phyloP scores from a whole-genome alignment of 2,888 invertebrate species.

The Drosophila sordidula region DNA sequence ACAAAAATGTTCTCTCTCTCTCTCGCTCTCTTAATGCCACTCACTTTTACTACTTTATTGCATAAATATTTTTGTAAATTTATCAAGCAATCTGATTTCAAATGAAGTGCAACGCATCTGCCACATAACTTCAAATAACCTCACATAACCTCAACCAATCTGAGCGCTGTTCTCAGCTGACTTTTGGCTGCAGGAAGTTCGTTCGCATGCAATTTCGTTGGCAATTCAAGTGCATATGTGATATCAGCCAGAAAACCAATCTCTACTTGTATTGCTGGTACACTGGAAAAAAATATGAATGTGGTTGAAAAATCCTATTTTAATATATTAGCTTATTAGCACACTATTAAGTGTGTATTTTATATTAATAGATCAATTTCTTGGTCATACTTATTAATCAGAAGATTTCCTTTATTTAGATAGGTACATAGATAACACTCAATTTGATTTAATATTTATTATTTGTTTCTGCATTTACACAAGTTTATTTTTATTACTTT shows the following conservation, averaged over 20 bases:
- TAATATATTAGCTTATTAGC: too few relatives aligned
- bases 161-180: conserved; percentile 27
- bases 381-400: too few relatives aligned
- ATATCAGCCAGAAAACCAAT: conserved; percentile 36
- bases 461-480: too few relatives aligned
- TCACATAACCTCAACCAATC: conserved; percentile 9
- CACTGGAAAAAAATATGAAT: neutral
- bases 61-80: conserved; percentile 22
- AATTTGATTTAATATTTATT: too few relatives aligned
- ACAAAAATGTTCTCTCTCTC: conserved; percentile 3
- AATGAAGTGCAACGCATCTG: conserved; percentile 36
- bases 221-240: conserved; percentile 25
- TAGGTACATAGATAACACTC: too few relatives aligned
- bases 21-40: conserved; percentile 11
- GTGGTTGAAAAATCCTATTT: too few relatives aligned
- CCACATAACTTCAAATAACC: conserved; percentile 4
- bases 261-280: conserved; percentile 1
- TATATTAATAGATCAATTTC: too few relatives aligned
- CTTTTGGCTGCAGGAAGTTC: conserved; percentile 32
- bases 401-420: too few relatives aligned
- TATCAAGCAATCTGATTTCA: conserved; percentile 37
- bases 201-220: conserved; percentile 37
- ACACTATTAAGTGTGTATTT: too few relatives aligned
- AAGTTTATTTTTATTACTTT: too few relatives aligned
- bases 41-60: conserved; percentile 20